Conservation (phyloP, 2,888 invertebrate genomes). For the Kryphioiulus occultus region DNA sequence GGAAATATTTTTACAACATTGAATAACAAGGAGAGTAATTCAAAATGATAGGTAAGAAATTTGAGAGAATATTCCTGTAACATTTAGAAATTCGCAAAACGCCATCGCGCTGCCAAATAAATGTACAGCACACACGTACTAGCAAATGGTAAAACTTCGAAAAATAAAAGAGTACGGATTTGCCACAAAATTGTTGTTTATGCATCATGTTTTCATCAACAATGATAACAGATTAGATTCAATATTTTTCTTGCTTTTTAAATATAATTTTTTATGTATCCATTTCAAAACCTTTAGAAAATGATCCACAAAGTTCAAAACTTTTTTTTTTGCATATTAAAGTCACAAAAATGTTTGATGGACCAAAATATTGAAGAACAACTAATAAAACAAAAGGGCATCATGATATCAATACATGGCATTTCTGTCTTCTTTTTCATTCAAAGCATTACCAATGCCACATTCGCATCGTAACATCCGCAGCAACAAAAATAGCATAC, state of each 20-base stretch:
- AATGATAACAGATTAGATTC: not conserved
- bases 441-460: not conserved
- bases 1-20: conserved; percentile 31
- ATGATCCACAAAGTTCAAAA: not conserved
- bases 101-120: not conserved
- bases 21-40: not conserved
- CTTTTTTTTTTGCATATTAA: too few species aligned
- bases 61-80: not conserved
- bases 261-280: not conserved
- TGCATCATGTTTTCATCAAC: not conserved
- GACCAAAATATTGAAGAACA: not conserved
- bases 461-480: not conserved
- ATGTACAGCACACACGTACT: not conserved
- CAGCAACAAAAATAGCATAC: not conserved
- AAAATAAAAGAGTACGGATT: not conserved
- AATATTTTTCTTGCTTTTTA: not conserved
- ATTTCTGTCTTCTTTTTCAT: not conserved
- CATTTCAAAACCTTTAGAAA: not conserved
- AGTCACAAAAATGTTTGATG: too few species aligned
- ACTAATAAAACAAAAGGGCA: not conserved
- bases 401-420: not conserved
- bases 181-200: not conserved
- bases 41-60: not conserved
- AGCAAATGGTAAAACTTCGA: not conserved
- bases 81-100: not conserved